Evolutionary conservation across 2,797 vertebrate species (phyloP).

Genomic region (Alauda arvensis): DNA sequence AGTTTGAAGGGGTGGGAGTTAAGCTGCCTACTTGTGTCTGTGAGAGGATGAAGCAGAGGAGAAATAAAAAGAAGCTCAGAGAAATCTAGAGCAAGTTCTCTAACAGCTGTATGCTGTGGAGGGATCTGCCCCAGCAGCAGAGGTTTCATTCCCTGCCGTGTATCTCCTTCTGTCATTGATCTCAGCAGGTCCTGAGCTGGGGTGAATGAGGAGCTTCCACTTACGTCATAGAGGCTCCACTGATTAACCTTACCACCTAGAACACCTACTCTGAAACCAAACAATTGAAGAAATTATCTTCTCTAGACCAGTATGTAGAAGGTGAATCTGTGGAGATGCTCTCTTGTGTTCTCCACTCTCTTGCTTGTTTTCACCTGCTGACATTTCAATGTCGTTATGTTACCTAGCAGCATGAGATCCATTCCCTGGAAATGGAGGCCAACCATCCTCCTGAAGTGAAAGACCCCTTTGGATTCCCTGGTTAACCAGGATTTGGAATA

Average conservation of each 20-base stretch:
- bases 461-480: background rate
- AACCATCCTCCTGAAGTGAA: background rate
- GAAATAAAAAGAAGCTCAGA: background rate
- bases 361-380: background rate
- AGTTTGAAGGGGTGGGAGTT: background rate
- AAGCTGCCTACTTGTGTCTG: background rate
- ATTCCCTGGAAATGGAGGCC: background rate
- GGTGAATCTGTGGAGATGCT: background rate
- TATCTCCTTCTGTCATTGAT: background rate
- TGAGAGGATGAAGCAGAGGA: background rate
- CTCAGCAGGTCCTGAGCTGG: background rate
- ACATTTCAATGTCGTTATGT: background rate
- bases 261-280: background rate
- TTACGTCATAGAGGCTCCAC: accelerated
- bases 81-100: background rate
- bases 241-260: background rate
- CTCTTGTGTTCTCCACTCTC: background rate
- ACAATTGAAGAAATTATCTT: background rate
- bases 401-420: background rate
- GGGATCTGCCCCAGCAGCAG: background rate
- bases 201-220: background rate
- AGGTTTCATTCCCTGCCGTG: background rate
- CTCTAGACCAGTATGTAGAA: background rate
- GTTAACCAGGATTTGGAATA: background rate
- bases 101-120: background rate